Evolutionary conservation across 2,113 vertebrate species (phyloP).

Genomic region (Corythornis vintsioides): DNA sequence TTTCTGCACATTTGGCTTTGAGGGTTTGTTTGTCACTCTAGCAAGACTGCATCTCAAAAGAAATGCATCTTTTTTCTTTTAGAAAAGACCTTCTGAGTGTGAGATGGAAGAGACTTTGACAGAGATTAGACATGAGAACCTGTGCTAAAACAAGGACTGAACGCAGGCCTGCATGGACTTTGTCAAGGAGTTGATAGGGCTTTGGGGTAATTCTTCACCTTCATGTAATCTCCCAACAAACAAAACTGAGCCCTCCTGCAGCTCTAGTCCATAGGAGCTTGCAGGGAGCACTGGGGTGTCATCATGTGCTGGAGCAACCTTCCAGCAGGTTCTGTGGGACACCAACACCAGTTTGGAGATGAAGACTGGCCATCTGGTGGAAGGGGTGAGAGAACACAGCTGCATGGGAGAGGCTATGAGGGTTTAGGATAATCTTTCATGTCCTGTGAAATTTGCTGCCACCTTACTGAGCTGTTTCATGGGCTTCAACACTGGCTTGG

Average conservation of each 20-base stretch:
- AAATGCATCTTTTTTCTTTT: background rate
- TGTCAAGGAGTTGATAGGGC: background rate
- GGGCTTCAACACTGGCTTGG: background rate
- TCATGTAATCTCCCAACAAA: background rate
- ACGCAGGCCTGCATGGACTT: background rate
- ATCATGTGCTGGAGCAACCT: background rate
- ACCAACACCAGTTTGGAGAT: background rate
- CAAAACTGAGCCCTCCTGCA: background rate
- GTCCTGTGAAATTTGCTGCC: background rate
- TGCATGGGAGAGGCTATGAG: fast-evolving
- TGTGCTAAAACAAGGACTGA: background rate
- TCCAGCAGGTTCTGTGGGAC: background rate
- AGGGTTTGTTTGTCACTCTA: background rate
- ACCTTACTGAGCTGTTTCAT: background rate
- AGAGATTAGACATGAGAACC: background rate
- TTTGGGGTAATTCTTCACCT: background rate
- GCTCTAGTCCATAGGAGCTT: background rate
- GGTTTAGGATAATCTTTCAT: background rate
- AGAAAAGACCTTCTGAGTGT: background rate
- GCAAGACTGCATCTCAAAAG: background rate
- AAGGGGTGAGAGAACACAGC: background rate
- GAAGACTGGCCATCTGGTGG: background rate
- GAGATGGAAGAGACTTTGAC: background rate
- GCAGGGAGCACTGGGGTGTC: background rate
- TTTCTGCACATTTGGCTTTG: background rate